Percentiles rank a stretch among this genome's conserved stretches.
Evolutionary conservation across 2,113 vertebrate genomes (phyloP).

Genomic region (Recurvirostra avosetta): DNA sequence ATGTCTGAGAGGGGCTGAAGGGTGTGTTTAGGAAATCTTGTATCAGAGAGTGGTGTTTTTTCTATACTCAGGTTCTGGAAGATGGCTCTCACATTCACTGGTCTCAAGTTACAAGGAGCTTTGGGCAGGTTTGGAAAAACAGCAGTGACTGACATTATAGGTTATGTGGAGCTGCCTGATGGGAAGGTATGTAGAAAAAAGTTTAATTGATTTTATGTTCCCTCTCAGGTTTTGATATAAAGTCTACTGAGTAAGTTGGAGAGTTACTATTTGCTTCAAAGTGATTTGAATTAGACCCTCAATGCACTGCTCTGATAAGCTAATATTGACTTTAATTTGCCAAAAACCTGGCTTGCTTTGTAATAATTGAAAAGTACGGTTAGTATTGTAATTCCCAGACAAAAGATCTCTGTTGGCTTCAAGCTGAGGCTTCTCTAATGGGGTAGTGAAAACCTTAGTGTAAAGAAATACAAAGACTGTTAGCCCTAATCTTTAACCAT

Average conservation of each 20-base stretch:
- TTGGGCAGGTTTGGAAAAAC: slow-evolving; percentile 91
- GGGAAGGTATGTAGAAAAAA: slow-evolving; percentile 80
- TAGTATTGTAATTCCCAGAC: background rate
- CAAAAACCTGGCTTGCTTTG: background rate
- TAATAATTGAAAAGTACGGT: background rate
- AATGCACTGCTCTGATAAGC: background rate
- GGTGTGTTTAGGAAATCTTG: background rate
- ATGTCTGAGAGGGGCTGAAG: background rate
- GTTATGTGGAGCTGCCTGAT: slow-evolving; percentile 89
- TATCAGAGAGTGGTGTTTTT: background rate
- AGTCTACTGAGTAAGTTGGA: background rate
- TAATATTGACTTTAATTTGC: background rate
- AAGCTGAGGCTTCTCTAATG: background rate
- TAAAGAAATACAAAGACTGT: background rate
- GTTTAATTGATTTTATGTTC: background rate
- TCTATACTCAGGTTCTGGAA: slow-evolving; percentile 87
- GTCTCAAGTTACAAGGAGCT: slow-evolving; percentile 88
- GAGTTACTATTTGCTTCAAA: background rate
- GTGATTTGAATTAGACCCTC: background rate
- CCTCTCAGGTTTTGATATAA: background rate
- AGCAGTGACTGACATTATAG: slow-evolving; percentile 81
- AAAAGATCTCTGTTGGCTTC: background rate
- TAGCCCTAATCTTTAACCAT: background rate
- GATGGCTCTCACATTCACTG: slow-evolving; percentile 87
- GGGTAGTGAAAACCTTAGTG: background rate